Percentiles rank a stretch among this genome's conserved stretches.
These are phyloP conservation scores for Peromyscus polionotus DNA, from an alignment of 2,113 vertebrate species.

Conservation along the genomic window DNA sequence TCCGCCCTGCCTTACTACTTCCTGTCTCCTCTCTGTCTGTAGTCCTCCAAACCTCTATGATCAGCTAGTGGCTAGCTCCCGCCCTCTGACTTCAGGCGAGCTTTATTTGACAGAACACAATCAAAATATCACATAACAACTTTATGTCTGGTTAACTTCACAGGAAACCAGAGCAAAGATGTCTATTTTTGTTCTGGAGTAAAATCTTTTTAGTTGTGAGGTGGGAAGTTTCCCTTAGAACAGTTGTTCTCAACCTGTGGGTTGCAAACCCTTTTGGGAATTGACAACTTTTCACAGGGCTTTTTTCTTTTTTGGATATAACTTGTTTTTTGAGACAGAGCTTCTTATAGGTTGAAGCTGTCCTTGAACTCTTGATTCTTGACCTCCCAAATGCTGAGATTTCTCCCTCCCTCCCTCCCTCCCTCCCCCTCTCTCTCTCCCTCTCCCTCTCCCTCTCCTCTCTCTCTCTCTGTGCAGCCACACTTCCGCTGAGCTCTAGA, in stretches of 20 bases:
- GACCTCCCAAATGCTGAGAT: not conserved
- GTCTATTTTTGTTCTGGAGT: not conserved
- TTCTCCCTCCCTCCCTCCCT: too few relatives aligned
- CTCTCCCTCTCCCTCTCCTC: too few relatives aligned
- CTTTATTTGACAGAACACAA: too few relatives aligned
- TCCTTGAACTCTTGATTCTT: not conserved
- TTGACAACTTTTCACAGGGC: not conserved
- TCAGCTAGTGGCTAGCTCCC: too few relatives aligned
- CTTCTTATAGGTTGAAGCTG: not conserved
- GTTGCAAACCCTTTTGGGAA: not conserved
- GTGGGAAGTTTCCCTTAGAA: not conserved
- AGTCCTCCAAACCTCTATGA: too few relatives aligned
- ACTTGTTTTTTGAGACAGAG: too few relatives aligned
- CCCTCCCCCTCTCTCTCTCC: too few relatives aligned
- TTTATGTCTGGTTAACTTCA: not conserved
- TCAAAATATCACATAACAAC: too few relatives aligned
- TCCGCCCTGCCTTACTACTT: too few relatives aligned
- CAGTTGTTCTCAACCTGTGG: not conserved
- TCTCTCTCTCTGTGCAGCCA: not conserved
- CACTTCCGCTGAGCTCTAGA: not conserved
- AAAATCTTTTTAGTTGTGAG: not conserved
- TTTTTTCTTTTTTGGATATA: not conserved
- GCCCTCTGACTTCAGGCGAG: too few relatives aligned
- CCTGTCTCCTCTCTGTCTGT: too few relatives aligned
- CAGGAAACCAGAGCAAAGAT: not conserved